Evolutionary conservation across 2,797 vertebrate genomes (phyloP), one percentile per base, ranked within the genome.

Genomic region (Leptoclinus maculatus): DNA sequence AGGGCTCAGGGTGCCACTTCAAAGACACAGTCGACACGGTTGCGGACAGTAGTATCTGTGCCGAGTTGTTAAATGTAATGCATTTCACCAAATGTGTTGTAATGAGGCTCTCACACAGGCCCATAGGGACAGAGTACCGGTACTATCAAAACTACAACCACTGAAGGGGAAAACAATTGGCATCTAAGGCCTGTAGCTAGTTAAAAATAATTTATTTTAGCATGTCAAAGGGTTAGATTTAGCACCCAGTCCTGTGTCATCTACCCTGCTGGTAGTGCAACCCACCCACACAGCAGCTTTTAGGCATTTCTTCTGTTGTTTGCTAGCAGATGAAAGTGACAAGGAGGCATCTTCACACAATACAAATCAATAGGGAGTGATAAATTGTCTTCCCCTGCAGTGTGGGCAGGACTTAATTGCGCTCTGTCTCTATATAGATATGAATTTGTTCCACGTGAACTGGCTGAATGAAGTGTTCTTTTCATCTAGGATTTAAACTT

Each of bases 1-100:
- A 73, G 77, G 78, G 34, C 27, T 78, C 29, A 27, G 29, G 59
- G 64, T 58, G 25, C 10, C 64, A 82, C 79, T 85, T 90, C 64
- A 88, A 86, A 85, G 73, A 57, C 5, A 3, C 23, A 2, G 56
- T 25, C 1, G 8, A 53, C 57, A 39, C 8, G 6, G 14, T n/a
- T 51, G 14, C 9, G 2, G n/a, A 56, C 56, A 78, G 65, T 38
- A 39, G 66, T 58, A 25, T 57, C 43, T 38, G 19, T 65, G 29
- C n/a, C 3, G 2, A 36, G 17, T 14, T 64, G 58, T 19, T 57
- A 19, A 71, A 36, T 49, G 2, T 23, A 60, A n/a, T 58, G 23
- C 21, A 54, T 53, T 54, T 66, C 32, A 60, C 62, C 43, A 57
- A 53, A 73, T 27, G 39, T 19, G 7, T 49, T 34, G 25, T 32